Percentiles rank a stretch among this genome's conserved stretches.
Conservation (phyloP, 1,140 invertebrate genomes). For the Cecropterus lyciades region DNA sequence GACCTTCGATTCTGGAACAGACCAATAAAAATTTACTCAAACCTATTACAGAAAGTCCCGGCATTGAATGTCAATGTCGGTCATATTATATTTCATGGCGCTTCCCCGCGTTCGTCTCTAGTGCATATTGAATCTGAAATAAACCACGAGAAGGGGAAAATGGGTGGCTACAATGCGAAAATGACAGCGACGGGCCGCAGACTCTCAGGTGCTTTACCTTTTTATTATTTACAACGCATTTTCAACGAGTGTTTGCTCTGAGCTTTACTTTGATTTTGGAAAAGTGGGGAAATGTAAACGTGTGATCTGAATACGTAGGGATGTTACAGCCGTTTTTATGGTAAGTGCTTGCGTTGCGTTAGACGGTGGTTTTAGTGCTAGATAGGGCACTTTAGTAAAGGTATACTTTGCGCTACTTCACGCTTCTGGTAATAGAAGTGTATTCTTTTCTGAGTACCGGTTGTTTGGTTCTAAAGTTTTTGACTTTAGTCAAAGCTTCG, state of each 20-base stretch:
- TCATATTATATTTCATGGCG: constrained; percentile 60
- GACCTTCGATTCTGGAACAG: constrained; percentile 4
- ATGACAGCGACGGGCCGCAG: constrained; percentile 63
- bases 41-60: constrained; percentile 40
- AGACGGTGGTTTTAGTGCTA: constrained; percentile 41
- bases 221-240: constrained; percentile 84
- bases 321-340: constrained; percentile 57
- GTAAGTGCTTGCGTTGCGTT: constrained; percentile 60
- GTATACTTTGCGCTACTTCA: constrained; percentile 25
- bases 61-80: constrained; percentile 51
- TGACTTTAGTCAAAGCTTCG: neutral
- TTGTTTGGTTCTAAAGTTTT: neutral
- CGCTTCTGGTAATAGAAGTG: constrained; percentile 24
- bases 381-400: constrained; percentile 35
- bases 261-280: constrained; percentile 80
- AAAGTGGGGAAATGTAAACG: constrained; percentile 67
- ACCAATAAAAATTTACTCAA: constrained; percentile 48
- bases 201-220: constrained; percentile 69
- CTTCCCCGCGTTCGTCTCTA: constrained; percentile 54
- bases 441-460: constrained; percentile 20
- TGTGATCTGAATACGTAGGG: constrained; percentile 75
- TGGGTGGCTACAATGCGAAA: constrained; percentile 68
- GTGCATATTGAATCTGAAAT: constrained; percentile 80
- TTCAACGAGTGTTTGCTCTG: constrained; percentile 81
- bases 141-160: constrained; percentile 69